Evolutionary conservation across 2,113 vertebrate species (phyloP), one percentile per base, ranked within the genome.

Genomic region (Macrotus californicus): DNA sequence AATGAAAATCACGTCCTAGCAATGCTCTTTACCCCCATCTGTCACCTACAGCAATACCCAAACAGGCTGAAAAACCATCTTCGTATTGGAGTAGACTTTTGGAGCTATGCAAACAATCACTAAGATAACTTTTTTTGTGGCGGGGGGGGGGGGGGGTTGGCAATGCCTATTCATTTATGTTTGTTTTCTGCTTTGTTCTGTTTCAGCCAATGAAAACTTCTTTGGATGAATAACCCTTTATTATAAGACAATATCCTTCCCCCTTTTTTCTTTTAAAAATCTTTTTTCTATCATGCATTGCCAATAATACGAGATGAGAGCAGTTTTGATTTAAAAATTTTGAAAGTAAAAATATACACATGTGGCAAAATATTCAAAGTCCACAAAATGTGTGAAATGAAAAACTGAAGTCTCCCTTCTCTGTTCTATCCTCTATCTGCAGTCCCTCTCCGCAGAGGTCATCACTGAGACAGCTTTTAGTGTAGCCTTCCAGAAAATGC

Each of bases 111-210:
- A 82, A 82, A 52, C 39, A 73, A 80, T 69, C 64, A 46, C 54
- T 24, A 15, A 59, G 52, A 56, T 41, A 46, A 34, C 14, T 73
- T 77, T 70, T 61, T 61, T 3, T 29, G n/a, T 19, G 3, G 50
- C 19, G 39, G 6, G 36, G 0, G 5, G 8, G 19, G 3, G 6
- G 14, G 18, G 34, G 0, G 9, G 4, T 24, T 3, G 7, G 26
- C 34, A 5, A 66, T 34, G 34, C 9, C n/a, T 82, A 26, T 31
- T 92, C 69, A 89, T 73, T 88, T 54, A 91, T 48, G 5, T 16
- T 79, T 80, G 41, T 69, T 86, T 41, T 48, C 34, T 31, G 5
- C 66, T 88, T 66, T 64, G 21, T 41, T 91, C 90, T 77, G 22
- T 36, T 91, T 64, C 64, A 67, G n/a, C 14, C 64, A 87, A 91